phyloP scores from a whole-genome alignment of 2,797 vertebrate species.

The Myripristis murdjan region DNA sequence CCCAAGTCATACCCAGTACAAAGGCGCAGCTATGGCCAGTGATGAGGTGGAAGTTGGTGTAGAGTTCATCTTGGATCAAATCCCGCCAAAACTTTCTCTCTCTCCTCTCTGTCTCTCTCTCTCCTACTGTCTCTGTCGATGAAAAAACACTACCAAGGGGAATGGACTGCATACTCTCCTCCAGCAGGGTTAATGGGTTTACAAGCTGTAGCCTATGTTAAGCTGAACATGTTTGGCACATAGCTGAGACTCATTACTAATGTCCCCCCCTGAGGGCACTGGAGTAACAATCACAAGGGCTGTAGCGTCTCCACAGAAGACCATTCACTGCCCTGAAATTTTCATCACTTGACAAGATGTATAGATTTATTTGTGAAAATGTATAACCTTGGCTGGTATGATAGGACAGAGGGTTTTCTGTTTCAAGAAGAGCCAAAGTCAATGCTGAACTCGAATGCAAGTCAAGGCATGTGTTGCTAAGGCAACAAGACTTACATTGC shows the following conservation, averaged over 20 bases:
- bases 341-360: neutral
- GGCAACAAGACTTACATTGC: neutral
- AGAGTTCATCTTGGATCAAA: slow-evolving; percentile 6
- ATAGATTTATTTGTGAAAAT: neutral
- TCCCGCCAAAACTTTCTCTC: slow-evolving; percentile 17
- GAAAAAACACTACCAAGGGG: slow-evolving; percentile 1
- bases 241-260: slow-evolving; percentile 38
- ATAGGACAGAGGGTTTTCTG: neutral
- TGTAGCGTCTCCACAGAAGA: neutral
- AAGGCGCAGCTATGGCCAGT: neutral
- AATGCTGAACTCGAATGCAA: neutral
- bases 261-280: slow-evolving; percentile 16
- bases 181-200: slow-evolving; percentile 49
- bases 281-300: slow-evolving; percentile 11
- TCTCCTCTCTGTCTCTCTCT: neutral
- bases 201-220: slow-evolving; percentile 42
- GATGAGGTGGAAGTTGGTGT: slow-evolving; percentile 1
- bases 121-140: slow-evolving; percentile 5
- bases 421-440: neutral
- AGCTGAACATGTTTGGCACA: slow-evolving; percentile 52
- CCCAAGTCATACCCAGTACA: neutral
- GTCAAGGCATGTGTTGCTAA: neutral
- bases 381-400: neutral
- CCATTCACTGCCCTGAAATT: neutral
- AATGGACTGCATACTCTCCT: slow-evolving; percentile 1